A percentile compares a stretch with the other conserved stretches of the same genome.
phyloP scores from a whole-genome alignment of 2,113 vertebrate genomes.

The Lucifuga dentata region DNA sequence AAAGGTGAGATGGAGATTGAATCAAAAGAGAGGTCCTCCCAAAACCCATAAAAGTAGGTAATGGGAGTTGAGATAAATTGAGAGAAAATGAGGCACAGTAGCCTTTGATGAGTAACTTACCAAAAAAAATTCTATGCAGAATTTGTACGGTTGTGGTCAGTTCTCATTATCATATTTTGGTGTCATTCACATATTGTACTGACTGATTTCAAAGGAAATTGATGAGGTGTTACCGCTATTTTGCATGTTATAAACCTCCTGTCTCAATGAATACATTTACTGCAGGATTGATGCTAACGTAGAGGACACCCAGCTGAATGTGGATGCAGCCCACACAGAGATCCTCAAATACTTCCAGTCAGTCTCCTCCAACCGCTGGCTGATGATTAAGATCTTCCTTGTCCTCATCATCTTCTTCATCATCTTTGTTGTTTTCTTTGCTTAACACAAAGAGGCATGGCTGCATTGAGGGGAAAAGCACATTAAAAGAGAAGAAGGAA shows the following conservation, averaged over 20 bases:
- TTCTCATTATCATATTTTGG: no score
- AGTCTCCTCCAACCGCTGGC: constrained; percentile 94
- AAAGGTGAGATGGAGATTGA: constrained; percentile 82
- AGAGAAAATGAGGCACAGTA: no score
- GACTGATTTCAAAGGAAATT: not conserved
- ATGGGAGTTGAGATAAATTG: no score
- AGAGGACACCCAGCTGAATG: constrained; percentile 92
- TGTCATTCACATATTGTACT: no score
- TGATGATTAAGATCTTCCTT: constrained; percentile 97
- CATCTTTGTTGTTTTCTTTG: constrained; percentile 94
- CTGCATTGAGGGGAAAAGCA: not conserved
- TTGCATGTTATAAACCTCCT: not conserved
- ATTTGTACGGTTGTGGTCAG: no score
- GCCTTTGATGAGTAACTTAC: no score
- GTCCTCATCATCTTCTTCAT: constrained; percentile 94
- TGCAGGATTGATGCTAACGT: constrained; percentile 92
- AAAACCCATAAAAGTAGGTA: no score
- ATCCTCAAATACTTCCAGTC: constrained; percentile 97
- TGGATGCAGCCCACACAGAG: constrained; percentile 91
- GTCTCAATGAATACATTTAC: not conserved
- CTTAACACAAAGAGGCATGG: constrained; percentile 74
- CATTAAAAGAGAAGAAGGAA: constrained; percentile 22
- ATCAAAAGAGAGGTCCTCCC: not conserved
- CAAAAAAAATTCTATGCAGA: no score
- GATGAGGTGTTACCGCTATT: not conserved